Evolutionary conservation across 2,113 vertebrate genomes (phyloP).

Genomic region (Oreotrochilus melanogaster): DNA sequence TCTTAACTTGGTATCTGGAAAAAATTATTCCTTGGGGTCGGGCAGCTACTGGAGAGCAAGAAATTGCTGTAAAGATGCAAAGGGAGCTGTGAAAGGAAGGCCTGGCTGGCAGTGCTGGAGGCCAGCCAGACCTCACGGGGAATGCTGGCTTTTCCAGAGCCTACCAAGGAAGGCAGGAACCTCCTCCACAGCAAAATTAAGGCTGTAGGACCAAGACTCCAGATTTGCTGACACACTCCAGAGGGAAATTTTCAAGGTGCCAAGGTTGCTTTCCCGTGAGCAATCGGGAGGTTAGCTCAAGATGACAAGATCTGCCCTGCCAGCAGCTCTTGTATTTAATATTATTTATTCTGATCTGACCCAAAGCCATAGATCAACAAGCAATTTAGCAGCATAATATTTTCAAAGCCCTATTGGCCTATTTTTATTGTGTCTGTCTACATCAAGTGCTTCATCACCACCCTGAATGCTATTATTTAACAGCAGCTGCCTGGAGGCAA

Average conservation of each 20-base stretch:
- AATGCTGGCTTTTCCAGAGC: not conserved
- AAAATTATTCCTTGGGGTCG: not conserved
- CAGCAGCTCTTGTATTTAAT: not conserved
- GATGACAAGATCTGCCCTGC: not conserved
- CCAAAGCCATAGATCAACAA: constrained; percentile 8
- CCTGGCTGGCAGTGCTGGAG: not conserved
- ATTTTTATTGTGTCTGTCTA: not conserved
- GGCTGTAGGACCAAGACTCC: not conserved
- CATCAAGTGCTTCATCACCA: not conserved
- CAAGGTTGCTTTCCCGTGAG: not conserved
- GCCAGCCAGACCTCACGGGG: constrained; percentile 19
- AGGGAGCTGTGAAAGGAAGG: not conserved
- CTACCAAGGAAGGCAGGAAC: not conserved
- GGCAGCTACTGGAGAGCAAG: not conserved
- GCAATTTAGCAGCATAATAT: not conserved
- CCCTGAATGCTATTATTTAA: not conserved
- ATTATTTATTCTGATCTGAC: not conserved
- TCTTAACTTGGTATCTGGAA: not conserved
- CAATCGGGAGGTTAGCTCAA: not conserved
- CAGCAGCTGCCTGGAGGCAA: not conserved
- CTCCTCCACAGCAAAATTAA: not conserved
- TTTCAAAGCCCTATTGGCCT: not conserved
- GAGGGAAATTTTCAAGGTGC: not conserved
- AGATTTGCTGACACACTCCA: not conserved
- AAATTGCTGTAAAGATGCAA: not conserved